These are phyloP conservation scores for Hypomesus transpacificus DNA, from an alignment of 2,113 vertebrate genomes.

Conservation along the genomic window DNA sequence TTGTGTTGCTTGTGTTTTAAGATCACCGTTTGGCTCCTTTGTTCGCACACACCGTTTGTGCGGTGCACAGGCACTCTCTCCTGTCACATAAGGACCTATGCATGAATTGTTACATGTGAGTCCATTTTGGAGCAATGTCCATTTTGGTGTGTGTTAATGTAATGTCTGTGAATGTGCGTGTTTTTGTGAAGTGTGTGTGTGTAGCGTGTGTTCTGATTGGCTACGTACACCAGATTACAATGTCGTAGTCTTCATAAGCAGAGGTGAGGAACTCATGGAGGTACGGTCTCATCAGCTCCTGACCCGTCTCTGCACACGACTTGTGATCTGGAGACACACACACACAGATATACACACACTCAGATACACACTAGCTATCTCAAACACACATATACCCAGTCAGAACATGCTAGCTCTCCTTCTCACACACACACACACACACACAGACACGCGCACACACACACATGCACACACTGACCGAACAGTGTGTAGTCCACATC, in stretches of 20 bases:
- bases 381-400: neutral
- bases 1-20: no score
- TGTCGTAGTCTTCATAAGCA: slow-evolving; percentile 97
- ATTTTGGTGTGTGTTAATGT: no score
- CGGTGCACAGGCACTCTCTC: no score
- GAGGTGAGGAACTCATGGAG: slow-evolving; percentile 97
- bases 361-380: neutral
- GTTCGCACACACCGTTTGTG: no score
- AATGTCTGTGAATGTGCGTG: no score
- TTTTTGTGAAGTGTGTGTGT: no score
- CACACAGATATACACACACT: neutral
- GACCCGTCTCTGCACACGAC: slow-evolving; percentile 96
- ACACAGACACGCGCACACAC: slow-evolving; percentile 29
- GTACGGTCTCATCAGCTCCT: slow-evolving; percentile 96
- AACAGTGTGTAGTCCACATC: slow-evolving; percentile 98
- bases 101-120: no score
- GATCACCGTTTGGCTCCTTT: no score
- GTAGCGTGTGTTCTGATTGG: neutral
- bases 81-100: no score
- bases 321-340: slow-evolving; percentile 82
- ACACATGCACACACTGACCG: slow-evolving; percentile 75
- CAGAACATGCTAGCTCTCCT: no score
- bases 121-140: no score
- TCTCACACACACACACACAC: slow-evolving; percentile 39
- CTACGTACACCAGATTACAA: slow-evolving; percentile 99